A percentile compares a stretch with the other conserved stretches of the same genome.
phyloP scores from a whole-genome alignment of 2,797 vertebrate species.

The Anniella stebbinsi region DNA sequence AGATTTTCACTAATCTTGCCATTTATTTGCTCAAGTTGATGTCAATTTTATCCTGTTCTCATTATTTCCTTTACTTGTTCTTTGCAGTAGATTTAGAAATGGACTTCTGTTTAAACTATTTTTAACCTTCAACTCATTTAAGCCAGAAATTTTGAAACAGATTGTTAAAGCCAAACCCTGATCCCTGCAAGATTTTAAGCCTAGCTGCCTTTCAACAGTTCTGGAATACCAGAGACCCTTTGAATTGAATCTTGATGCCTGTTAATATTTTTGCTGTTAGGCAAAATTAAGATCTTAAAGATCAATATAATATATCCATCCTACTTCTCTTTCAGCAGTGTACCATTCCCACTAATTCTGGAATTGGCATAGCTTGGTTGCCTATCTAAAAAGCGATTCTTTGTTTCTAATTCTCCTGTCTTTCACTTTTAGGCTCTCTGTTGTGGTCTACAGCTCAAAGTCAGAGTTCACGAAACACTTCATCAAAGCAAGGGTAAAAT shows the following conservation, averaged over 20 bases:
- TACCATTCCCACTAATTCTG: background rate
- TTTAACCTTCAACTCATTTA: background rate
- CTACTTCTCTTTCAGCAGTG: background rate
- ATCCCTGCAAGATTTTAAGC: background rate
- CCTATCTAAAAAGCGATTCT: background rate
- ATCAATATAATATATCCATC: background rate
- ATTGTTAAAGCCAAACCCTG: background rate
- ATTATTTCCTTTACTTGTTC: background rate
- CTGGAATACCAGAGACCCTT: background rate
- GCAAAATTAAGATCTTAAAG: background rate
- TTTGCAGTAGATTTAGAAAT: background rate
- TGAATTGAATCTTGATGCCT: background rate
- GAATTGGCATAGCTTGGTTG: background rate
- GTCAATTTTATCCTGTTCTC: background rate
- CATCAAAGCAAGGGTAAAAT: conserved; percentile 71
- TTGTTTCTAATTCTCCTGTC: background rate
- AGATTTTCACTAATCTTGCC: conserved; percentile 28
- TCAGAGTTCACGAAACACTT: conserved; percentile 59
- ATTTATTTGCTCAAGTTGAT: conserved; percentile 5
- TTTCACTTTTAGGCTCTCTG: conserved; percentile 63
- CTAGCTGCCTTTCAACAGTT: background rate
- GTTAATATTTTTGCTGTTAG: background rate
- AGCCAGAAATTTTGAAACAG: background rate
- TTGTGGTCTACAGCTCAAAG: conserved; percentile 41
- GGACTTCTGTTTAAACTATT: background rate